phyloP scores from a whole-genome alignment of 2,797 vertebrate genomes.

The Chloroceryle inda region DNA sequence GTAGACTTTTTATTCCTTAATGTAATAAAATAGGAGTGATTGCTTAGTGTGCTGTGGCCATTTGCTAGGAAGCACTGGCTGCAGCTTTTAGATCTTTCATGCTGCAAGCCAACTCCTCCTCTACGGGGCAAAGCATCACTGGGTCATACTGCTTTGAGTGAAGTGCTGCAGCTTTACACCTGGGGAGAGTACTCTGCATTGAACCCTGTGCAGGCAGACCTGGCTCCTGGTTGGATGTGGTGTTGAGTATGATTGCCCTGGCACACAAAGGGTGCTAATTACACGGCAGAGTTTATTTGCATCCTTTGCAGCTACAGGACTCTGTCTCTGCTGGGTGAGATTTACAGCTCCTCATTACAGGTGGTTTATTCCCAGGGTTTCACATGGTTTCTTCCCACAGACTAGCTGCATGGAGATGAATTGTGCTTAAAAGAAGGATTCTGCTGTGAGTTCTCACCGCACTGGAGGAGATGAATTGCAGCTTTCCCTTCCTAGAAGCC shows the following conservation, averaged over 20 bases:
- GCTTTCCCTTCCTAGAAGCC: background rate
- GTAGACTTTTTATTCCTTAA: background rate
- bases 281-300: background rate
- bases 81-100: background rate
- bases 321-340: background rate
- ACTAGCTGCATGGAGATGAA: background rate
- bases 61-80: background rate
- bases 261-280: background rate
- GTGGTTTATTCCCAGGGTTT: conserved; percentile 1
- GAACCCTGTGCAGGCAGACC: background rate
- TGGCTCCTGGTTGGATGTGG: background rate
- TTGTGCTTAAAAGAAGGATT: background rate
- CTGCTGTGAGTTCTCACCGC: background rate
- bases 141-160: background rate
- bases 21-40: background rate
- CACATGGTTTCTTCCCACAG: background rate
- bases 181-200: background rate
- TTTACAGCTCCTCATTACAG: background rate
- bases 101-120: background rate
- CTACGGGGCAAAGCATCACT: background rate
- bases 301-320: background rate
- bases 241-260: background rate
- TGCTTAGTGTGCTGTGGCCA: background rate
- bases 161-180: accelerated
- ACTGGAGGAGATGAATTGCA: background rate